phyloP scores from a whole-genome alignment of 2,888 invertebrate species.

The Dicycla oo region DNA sequence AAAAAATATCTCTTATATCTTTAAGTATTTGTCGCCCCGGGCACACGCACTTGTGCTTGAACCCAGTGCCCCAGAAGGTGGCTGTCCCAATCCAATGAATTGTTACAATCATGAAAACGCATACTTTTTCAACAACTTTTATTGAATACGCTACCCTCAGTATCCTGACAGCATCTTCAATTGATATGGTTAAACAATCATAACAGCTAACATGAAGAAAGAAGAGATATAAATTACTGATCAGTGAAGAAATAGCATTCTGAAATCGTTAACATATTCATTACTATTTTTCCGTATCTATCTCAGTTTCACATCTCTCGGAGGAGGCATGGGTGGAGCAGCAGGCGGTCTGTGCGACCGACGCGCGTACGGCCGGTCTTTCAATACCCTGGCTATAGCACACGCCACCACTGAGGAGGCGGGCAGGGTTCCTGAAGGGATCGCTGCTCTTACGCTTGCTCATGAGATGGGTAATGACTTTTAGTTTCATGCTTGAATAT shows the following conservation, averaged over 20 bases:
- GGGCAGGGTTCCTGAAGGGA: constrained; percentile 84
- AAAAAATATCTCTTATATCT: too few species aligned
- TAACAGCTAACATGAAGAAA: background rate
- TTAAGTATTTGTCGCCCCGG: too few species aligned
- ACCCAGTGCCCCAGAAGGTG: too few species aligned
- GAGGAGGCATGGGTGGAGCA: constrained; percentile 83
- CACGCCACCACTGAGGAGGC: constrained; percentile 79
- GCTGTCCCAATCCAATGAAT: too few species aligned
- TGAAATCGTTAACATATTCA: background rate
- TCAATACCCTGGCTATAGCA: constrained; percentile 87
- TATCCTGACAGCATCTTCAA: background rate
- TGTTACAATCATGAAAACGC: too few species aligned
- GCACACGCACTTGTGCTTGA: too few species aligned
- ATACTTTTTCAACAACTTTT: too few species aligned
- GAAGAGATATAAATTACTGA: background rate
- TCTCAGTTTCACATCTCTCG: constrained; percentile 85
- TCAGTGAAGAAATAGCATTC: background rate
- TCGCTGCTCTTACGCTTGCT: constrained; percentile 84
- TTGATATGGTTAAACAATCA: background rate
- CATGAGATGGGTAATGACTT: constrained; percentile 82
- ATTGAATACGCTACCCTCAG: background rate
- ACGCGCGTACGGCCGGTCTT: constrained; percentile 83
- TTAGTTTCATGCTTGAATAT: too few species aligned
- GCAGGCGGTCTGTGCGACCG: constrained; percentile 89
- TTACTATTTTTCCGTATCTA: background rate